Base-by-base conservation (phyloP, 2,113 vertebrate species). In the Saguinus midas region DNA sequence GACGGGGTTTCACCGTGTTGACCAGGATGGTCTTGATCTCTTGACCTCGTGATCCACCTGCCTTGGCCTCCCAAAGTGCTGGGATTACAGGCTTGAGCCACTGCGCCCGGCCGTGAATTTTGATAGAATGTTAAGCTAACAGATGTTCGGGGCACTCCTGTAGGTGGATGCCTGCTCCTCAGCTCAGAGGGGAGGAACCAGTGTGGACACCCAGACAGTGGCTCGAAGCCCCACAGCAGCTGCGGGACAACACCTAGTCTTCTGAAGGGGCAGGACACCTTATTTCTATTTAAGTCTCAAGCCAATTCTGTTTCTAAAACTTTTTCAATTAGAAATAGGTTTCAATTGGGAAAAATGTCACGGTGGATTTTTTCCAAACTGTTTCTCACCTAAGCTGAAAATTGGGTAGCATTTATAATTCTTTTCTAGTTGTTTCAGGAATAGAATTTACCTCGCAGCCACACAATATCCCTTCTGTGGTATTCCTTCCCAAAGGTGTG, bases 371-470 rank as follows among this genome's bases (percentile, higher is more conserved):
- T 87, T 84, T 73, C 73, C 40, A 61, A 92, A 37, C 37, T 58
- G 50, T 84, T 95, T 96, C 88, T 96, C 18, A 72, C 0, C 1
- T 43, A 87, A 75, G 40, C 57, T 18, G 48, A 64, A 61, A 87
- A 32, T 25, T 79, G 25, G 6, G n/a, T 79, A 57, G n/a, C 43
- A 4, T 13, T 64, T 37, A 18, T 45, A 95, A 72, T 70, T 48
- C 40, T 91, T 94, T 97, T 78, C 25, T 89, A 92, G 43, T 72
- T 87, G 64, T 64, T 83, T 48, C n/a, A 58, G 89, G 10, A 66
- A 25, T 37, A 86, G 72, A 91, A 90, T 50, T 55, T 0, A 1
- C 29, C 25, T 57, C 40, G 58, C 43, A 29, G 52, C 1, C 27
- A n/a, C 20, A 72, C 16, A 58, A 7, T 18, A 37, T 40, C 29